phyloP scores from a whole-genome alignment of 2,113 vertebrate species.

The Anser brachyrhynchus region DNA sequence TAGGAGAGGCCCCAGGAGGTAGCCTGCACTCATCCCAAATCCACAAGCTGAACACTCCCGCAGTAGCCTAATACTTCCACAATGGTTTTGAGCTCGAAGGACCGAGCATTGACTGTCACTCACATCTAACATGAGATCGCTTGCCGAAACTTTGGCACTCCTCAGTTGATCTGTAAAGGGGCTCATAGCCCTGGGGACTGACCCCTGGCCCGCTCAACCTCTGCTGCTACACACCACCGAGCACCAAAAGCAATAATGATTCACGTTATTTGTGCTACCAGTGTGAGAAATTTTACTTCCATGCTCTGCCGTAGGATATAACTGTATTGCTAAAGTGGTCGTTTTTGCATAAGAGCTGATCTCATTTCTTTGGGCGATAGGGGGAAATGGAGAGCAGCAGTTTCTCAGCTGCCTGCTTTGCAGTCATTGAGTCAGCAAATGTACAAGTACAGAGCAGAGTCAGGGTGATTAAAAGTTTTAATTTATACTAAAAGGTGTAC shows the following conservation, averaged over 20 bases:
- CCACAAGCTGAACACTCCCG: neutral
- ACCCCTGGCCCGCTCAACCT: fast-evolving
- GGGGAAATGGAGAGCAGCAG: neutral
- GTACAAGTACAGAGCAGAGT: neutral
- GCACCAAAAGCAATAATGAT: neutral
- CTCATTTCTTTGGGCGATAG: neutral
- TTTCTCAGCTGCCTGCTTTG: neutral
- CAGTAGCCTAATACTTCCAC: too few relatives aligned
- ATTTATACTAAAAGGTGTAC: neutral
- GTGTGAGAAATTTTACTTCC: neutral
- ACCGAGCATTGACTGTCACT: neutral
- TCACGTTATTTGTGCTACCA: neutral
- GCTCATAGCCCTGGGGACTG: neutral
- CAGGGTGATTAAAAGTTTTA: neutral
- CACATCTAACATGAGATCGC: neutral
- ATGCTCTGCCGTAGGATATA: neutral
- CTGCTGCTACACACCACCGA: neutral
- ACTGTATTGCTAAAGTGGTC: fast-evolving
- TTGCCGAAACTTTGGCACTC: neutral
- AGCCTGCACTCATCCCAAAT: neutral
- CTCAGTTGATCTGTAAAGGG: neutral
- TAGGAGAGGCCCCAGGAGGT: neutral
- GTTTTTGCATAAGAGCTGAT: neutral
- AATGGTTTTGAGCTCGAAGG: neutral
- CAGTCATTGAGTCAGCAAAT: neutral